phyloP scores from a whole-genome alignment of 2,888 invertebrate genomes.

The Hermaeophaga mercurialis region DNA sequence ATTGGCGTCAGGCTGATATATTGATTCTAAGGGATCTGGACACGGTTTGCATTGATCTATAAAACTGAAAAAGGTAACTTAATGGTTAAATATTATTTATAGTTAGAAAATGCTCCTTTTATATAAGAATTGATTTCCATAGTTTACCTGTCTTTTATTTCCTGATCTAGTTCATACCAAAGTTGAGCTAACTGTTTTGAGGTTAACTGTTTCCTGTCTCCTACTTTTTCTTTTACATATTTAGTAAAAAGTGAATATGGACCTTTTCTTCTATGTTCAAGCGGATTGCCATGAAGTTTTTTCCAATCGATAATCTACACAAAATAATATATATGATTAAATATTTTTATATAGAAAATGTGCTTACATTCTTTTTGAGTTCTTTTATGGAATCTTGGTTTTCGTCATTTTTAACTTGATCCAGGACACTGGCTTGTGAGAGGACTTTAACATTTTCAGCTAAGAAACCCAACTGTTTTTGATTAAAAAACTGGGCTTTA shows the following conservation, averaged over 20 bases:
- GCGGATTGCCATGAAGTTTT: constrained; percentile 60
- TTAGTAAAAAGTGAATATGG: constrained; percentile 67
- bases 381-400: constrained; percentile 61
- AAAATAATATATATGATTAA: constrained; percentile 18
- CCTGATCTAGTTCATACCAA: constrained; percentile 69
- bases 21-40: constrained; percentile 77
- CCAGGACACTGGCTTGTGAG: constrained; percentile 62
- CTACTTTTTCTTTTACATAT: constrained; percentile 60
- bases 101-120: no score
- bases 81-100: constrained; percentile 16
- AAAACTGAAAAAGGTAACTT: constrained; percentile 43
- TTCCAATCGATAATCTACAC: constrained; percentile 64
- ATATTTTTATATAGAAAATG: no score
- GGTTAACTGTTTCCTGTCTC: constrained; percentile 57
- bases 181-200: constrained; percentile 64
- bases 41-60: constrained; percentile 55
- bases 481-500: constrained; percentile 82
- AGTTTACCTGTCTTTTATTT: constrained; percentile 63
- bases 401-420: constrained; percentile 64
- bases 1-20: constrained; percentile 73
- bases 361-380: constrained; percentile 61
- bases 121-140: no score
- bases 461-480: constrained; percentile 78
- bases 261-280: constrained; percentile 59
- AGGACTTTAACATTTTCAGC: constrained; percentile 78